Percentiles rank a stretch among this genome's conserved stretches.
phyloP scores from a whole-genome alignment of 1,140 invertebrate genomes.

The Vanessa tameamea region DNA sequence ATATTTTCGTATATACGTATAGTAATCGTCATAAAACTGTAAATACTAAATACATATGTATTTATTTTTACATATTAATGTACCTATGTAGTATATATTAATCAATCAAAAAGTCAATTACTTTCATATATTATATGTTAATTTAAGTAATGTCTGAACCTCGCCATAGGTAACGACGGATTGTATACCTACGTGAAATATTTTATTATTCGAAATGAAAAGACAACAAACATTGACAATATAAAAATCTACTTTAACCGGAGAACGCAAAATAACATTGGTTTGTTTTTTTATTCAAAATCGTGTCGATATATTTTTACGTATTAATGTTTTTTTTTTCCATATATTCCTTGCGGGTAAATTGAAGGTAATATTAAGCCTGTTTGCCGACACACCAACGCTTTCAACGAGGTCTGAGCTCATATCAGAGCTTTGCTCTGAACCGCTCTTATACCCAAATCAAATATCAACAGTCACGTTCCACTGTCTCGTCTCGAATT shows the following conservation, averaged over 20 bases:
- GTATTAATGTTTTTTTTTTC: constrained; percentile 41
- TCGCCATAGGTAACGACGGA: neutral
- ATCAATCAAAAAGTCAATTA: too few species aligned
- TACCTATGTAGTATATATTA: too few species aligned
- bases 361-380: constrained; percentile 54
- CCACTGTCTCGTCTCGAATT: constrained; percentile 30
- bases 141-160: neutral
- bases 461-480: constrained; percentile 54
- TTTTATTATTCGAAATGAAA: constrained; percentile 18
- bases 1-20: too few species aligned
- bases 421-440: constrained; percentile 34
- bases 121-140: too few species aligned
- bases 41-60: too few species aligned
- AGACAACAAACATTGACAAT: constrained; percentile 21
- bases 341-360: constrained; percentile 40
- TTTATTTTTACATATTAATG: too few species aligned
- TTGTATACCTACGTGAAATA: neutral
- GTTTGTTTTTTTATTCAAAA: constrained; percentile 9
- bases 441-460: constrained; percentile 54
- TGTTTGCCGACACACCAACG: constrained; percentile 62
- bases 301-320: constrained; percentile 17
- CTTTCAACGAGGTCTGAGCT: constrained; percentile 48
- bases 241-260: constrained; percentile 12
- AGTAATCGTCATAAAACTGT: too few species aligned
- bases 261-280: constrained; percentile 11